Evolutionary conservation across 2,888 invertebrate species (phyloP).

Genomic region (Agonum fuliginosum): DNA sequence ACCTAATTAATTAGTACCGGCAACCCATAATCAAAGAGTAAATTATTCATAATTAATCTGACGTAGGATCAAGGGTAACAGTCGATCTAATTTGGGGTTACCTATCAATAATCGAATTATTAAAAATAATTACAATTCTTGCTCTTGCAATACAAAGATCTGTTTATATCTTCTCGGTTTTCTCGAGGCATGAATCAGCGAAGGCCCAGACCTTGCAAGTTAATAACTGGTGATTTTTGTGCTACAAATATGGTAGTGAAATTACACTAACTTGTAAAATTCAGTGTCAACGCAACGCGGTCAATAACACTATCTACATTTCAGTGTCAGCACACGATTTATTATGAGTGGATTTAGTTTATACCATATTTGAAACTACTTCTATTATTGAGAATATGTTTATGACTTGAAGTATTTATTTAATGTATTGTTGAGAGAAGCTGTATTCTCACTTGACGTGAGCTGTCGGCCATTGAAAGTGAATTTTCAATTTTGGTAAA

Average conservation of each 20-base stretch:
- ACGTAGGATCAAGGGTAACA: no score
- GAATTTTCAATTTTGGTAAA: background rate
- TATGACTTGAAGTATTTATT: background rate
- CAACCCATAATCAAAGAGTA: no score
- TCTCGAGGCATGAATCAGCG: conserved; percentile 34
- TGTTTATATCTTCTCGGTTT: no score
- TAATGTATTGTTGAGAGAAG: conserved; percentile 2
- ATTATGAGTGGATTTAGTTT: conserved; percentile 10
- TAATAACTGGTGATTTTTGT: conserved; percentile 51
- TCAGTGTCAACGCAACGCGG: conserved; percentile 53
- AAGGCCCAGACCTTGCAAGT: conserved; percentile 25
- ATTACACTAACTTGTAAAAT: conserved; percentile 52
- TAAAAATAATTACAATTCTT: no score
- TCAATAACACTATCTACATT: conserved; percentile 36
- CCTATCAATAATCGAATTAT: no score
- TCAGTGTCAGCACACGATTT: conserved; percentile 29
- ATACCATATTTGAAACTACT: conserved; percentile 11
- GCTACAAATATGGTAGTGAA: conserved; percentile 56
- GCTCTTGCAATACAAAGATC: no score
- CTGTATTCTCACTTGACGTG: background rate
- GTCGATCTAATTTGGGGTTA: no score
- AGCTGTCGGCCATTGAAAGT: background rate
- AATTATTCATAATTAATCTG: no score
- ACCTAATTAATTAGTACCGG: no score
- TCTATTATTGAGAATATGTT: background rate